Conservation (phyloP, 2,888 invertebrate species). For the Melinaea menophilus region DNA sequence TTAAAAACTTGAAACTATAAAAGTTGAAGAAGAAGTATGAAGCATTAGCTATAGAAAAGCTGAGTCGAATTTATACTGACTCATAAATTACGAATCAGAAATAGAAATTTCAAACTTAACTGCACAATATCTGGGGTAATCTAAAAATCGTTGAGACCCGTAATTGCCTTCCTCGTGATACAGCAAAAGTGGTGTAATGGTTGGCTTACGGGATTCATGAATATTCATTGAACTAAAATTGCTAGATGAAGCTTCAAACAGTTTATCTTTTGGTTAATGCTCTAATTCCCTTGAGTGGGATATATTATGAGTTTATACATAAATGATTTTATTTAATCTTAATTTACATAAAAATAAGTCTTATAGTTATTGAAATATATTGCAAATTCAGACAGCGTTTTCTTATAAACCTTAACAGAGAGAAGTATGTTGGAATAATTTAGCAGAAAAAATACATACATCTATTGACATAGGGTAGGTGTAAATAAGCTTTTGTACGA, state of each 20-base stretch:
- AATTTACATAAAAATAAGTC: too few species aligned
- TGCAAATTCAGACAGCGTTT: too few species aligned
- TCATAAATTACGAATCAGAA: background rate
- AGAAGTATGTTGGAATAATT: too few species aligned
- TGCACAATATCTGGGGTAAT: conserved; percentile 2
- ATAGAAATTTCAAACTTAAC: conserved; percentile 1
- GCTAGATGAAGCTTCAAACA: conserved; percentile 55
- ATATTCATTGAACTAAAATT: conserved; percentile 55
- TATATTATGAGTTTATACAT: background rate
- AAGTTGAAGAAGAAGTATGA: too few species aligned
- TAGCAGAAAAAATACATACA: too few species aligned
- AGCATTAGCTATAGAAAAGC: background rate
- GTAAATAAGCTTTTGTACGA: too few species aligned
- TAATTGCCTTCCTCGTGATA: conserved; percentile 34
- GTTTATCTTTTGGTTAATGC: conserved; percentile 40
- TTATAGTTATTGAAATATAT: too few species aligned
- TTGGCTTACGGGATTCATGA: conserved; percentile 47
- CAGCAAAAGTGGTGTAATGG: conserved; percentile 51
- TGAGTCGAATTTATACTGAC: background rate
- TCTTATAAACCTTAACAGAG: too few species aligned
- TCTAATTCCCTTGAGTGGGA: background rate
- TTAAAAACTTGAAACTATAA: too few species aligned
- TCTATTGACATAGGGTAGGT: too few species aligned
- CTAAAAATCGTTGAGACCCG: conserved; percentile 2
- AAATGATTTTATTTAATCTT: too few species aligned